A percentile compares a stretch with the other conserved stretches of the same genome.
Conservation (phyloP, 2,888 invertebrate genomes). For the Lysandra bellargus region DNA sequence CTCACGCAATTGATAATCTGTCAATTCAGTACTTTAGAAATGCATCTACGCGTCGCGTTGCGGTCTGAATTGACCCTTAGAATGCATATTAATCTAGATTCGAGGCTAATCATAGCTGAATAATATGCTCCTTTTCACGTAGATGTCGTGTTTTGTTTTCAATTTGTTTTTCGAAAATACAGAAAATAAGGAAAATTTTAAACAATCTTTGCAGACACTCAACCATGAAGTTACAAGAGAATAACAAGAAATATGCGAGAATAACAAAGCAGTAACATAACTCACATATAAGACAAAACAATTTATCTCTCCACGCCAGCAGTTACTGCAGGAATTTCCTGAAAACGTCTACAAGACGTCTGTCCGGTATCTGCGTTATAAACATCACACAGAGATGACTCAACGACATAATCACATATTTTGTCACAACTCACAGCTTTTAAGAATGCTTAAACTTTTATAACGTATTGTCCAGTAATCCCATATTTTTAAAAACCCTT, state of each 20-base stretch:
- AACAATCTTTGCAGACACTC: neutral
- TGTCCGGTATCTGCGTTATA: neutral
- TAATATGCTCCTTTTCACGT: no score
- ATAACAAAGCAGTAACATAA: neutral
- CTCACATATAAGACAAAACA: neutral
- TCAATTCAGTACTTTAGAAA: no score
- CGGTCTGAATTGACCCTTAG: no score
- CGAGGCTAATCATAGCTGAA: no score
- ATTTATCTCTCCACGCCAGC: neutral
- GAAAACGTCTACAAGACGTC: constrained; percentile 26
- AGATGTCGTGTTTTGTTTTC: no score
- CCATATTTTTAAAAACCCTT: neutral
- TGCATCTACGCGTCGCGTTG: no score
- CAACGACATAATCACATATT: neutral
- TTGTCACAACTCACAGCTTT: constrained; percentile 24
- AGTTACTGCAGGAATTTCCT: constrained; percentile 18
- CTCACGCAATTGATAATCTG: no score
- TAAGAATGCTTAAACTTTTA: neutral
- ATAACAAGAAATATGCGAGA: neutral
- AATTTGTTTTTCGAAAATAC: no score
- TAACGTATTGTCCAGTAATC: neutral
- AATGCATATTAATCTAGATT: no score
- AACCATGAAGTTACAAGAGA: neutral
- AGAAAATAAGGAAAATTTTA: no score
- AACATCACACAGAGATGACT: constrained; percentile 20